A percentile compares a stretch with the other conserved stretches of the same genome.
These are phyloP conservation scores for Cinclus cinclus DNA, from an alignment of 2,113 vertebrate species.

Conservation along the genomic window DNA sequence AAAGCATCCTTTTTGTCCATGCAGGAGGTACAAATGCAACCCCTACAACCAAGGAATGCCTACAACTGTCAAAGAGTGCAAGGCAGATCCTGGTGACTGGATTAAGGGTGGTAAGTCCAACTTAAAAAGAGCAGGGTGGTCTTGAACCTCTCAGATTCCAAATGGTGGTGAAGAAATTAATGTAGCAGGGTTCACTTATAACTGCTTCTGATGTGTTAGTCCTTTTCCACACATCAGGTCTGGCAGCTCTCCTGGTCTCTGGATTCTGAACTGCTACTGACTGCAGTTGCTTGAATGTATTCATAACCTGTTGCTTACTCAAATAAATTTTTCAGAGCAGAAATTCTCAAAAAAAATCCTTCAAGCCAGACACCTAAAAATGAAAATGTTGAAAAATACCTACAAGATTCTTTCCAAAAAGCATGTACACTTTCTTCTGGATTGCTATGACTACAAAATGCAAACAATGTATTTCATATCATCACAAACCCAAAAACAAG, in stretches of 20 bases:
- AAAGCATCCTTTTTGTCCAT: background rate
- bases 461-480: background rate
- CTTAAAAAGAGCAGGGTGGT: background rate
- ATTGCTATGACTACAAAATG: background rate
- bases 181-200: background rate
- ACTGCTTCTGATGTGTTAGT: background rate
- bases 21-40: background rate
- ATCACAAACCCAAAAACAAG: background rate
- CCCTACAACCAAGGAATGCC: background rate
- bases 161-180: background rate
- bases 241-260: background rate
- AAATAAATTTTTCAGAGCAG: background rate
- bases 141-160: background rate
- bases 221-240: accelerated
- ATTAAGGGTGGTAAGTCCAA: background rate
- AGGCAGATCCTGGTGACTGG: background rate
- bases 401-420: background rate
- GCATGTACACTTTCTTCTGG: background rate
- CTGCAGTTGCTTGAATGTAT: background rate
- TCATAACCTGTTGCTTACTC: background rate
- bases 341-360: background rate
- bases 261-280: background rate
- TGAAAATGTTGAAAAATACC: background rate
- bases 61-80: background rate
- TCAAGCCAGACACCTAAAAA: background rate